Conservation (phyloP, 2,113 vertebrate genomes). For the Pterocles gutturalis region DNA sequence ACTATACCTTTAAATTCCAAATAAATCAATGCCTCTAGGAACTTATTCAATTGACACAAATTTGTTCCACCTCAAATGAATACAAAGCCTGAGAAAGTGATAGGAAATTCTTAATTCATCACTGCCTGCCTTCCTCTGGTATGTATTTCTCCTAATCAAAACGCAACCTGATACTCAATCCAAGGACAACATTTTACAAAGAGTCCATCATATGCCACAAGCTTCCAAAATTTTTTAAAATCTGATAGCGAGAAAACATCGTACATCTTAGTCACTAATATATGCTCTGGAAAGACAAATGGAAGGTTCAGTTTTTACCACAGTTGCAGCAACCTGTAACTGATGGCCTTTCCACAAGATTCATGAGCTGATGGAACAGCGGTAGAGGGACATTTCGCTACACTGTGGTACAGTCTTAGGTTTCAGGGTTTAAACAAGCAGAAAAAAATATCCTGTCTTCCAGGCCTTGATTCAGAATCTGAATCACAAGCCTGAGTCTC, state of each 20-base stretch:
- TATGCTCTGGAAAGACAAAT: conserved; percentile 2
- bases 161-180: conserved; percentile 33
- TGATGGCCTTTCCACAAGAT: conserved; percentile 32
- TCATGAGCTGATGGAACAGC: conserved; percentile 45
- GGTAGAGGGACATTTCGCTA: not conserved
- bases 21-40: conserved; percentile 21
- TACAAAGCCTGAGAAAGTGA: conserved; percentile 8
- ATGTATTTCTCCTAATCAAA: conserved; percentile 44
- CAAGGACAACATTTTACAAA: conserved; percentile 50
- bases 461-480: not conserved
- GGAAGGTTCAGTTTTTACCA: conserved; percentile 15
- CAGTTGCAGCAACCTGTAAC: conserved; percentile 31
- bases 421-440: conserved; percentile 11
- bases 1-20: not conserved
- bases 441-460: not conserved
- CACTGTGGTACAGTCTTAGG: not conserved
- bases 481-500: not conserved
- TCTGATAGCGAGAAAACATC: conserved; percentile 16
- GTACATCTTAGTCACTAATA: not conserved
- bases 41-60: conserved; percentile 52
- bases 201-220: conserved; percentile 3
- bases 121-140: not conserved
- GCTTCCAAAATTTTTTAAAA: conserved; percentile 35
- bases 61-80: conserved; percentile 60
- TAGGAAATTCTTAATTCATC: conserved; percentile 65